These are phyloP conservation scores for Hozukius guyotensis DNA, from an alignment of 2,797 vertebrate species.

Conservation along the genomic window DNA sequence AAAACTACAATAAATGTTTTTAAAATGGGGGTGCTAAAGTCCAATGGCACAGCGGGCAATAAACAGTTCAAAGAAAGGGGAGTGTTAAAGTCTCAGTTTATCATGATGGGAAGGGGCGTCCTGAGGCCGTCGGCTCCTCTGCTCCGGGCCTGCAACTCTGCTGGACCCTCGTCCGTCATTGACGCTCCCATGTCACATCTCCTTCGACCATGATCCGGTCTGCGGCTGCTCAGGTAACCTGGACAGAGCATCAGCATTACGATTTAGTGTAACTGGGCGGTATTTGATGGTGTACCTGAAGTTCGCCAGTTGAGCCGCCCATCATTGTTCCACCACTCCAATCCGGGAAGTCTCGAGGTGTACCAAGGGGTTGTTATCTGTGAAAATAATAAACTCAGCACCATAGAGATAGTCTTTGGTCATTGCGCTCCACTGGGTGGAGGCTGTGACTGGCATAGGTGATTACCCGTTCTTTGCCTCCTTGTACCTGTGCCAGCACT, in stretches of 20 bases:
- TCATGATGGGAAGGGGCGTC: too few species aligned
- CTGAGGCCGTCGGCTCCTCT: too few species aligned
- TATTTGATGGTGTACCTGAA: constrained; percentile 20
- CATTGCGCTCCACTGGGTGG: background rate
- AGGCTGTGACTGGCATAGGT: constrained; percentile 12
- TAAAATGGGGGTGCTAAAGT: too few species aligned
- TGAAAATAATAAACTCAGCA: background rate
- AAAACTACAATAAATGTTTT: too few species aligned
- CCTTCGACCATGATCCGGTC: too few species aligned
- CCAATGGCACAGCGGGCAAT: too few species aligned
- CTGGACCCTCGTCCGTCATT: too few species aligned
- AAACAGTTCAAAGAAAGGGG: too few species aligned
- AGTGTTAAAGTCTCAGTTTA: too few species aligned
- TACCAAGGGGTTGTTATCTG: background rate
- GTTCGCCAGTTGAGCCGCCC: background rate
- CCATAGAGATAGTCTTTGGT: constrained; percentile 17
- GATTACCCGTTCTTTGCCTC: background rate
- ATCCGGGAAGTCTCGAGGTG: background rate
- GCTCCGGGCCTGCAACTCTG: too few species aligned
- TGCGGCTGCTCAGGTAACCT: background rate
- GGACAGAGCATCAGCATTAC: constrained; percentile 1
- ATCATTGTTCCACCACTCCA: constrained; percentile 8
- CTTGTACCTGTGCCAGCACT: too few species aligned
- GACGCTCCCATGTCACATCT: too few species aligned
- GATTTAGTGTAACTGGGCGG: background rate